These are phyloP conservation scores for Uloborus plumipes DNA, from an alignment of 2,888 invertebrate species.

Conservation along the genomic window DNA sequence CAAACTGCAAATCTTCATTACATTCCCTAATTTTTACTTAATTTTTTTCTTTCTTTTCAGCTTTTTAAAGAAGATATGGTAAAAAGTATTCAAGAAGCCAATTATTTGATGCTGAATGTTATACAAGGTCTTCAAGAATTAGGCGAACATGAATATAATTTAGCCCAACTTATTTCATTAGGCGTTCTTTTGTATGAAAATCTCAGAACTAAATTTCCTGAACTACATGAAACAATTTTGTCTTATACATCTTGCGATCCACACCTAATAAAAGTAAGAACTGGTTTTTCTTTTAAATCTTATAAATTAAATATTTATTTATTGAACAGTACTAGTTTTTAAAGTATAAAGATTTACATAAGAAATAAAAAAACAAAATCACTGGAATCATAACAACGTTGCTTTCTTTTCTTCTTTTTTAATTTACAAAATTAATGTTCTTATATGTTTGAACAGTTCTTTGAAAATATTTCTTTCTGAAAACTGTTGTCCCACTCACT, in stretches of 20 bases:
- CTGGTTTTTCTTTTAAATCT: background rate
- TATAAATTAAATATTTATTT: background rate
- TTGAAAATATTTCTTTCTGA: no score
- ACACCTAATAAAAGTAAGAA: constrained; percentile 76
- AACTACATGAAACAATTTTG: constrained; percentile 79
- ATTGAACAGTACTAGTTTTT: no score
- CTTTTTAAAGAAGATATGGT: constrained; percentile 78
- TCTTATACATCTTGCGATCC: constrained; percentile 87
- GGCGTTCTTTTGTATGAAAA: constrained; percentile 89
- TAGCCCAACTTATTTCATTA: constrained; percentile 82
- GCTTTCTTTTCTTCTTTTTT: no score
- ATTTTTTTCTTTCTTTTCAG: constrained; percentile 71
- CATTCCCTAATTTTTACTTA: background rate
- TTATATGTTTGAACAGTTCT: no score
- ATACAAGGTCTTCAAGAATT: constrained; percentile 86
- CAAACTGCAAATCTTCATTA: background rate
- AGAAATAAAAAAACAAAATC: no score
- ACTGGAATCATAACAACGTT: no score
- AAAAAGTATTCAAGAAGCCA: constrained; percentile 77
- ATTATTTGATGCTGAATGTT: constrained; percentile 82
- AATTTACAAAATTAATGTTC: no score
- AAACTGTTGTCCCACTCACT: no score
- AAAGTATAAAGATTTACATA: no score
- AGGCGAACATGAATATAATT: constrained; percentile 91
- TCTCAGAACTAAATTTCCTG: constrained; percentile 82